Base-by-base conservation (phyloP, 2,113 vertebrate genomes). In the Trichomycterus rosablanca region DNA sequence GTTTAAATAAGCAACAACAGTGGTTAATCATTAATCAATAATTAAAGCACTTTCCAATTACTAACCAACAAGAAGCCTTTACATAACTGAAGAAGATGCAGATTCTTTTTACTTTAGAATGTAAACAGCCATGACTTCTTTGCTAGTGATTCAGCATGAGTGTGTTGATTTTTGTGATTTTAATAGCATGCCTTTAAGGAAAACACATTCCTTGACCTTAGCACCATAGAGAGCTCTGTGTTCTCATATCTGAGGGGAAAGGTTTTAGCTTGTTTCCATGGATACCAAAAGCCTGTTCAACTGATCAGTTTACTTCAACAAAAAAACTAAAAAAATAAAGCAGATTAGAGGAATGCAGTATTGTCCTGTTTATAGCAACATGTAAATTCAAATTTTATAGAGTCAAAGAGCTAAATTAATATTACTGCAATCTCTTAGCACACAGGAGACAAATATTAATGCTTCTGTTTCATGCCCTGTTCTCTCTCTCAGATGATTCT, bases 271-370 rank as follows among this genome's bases (percentile, higher is more conserved):
- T 1, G 87, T 92, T 87, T 77, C 91, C 90, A 86, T 82, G 86
- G 88, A 86, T 87, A 92, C 89, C 67, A 20, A 76, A 74, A 86
- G 84, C 78, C 77, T 0, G 83, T 80, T 82, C 85, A 79, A 87
- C 86, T 87, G 77, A 77, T 80, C 84, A 68, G 82, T 84, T 85
- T 74, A 75, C 78, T 86, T 79, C 80, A 80, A 73, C 26, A 30
- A 30, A 7, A 30, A n/a, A n/a, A n/a, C 10, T 34, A 34, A 34
- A 34, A 5, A 34, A 34, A 34, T 7, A 81, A 75, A 73, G 73
- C 80, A 81, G 71, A 84, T 83, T 80, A 28, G 46, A 70, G 68
- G 44, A 70, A 59, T 73, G 65, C 75, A 73, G 15, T 40, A 12
- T 40, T 12, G 37, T 2, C 6, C 15, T 40, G 5, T 37, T 59